These are phyloP conservation scores for Latheticus oryzae DNA, from an alignment of 2,888 invertebrate genomes.

Conservation along the genomic window DNA sequence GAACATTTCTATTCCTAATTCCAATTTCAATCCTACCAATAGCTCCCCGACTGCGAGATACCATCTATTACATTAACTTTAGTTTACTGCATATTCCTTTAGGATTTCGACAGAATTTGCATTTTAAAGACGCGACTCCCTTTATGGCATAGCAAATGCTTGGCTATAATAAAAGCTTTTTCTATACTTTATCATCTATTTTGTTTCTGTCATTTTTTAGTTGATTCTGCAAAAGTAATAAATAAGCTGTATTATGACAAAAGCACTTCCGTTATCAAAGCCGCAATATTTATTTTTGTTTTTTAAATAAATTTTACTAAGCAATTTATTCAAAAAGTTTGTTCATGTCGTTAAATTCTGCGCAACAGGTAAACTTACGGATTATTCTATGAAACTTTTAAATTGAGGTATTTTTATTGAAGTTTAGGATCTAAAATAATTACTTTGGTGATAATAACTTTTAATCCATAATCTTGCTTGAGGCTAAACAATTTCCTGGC, in stretches of 20 bases:
- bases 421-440: no score
- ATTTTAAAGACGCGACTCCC: constrained; percentile 52
- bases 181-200: constrained; percentile 38
- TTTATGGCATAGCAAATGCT: constrained; percentile 48
- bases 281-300: no score
- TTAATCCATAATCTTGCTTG: constrained; percentile 7
- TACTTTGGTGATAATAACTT: constrained; percentile 7
- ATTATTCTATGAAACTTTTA: no score
- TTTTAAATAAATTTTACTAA: no score
- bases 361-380: no score
- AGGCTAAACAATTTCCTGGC: constrained; percentile 4
- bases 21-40: constrained; percentile 55
- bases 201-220: no score
- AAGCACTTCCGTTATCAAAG: no score
- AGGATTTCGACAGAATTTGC: constrained; percentile 55
- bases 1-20: constrained; percentile 55
- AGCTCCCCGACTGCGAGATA: constrained; percentile 54
- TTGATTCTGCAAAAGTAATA: no score
- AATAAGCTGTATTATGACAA: no score
- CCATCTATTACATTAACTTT: constrained; percentile 59
- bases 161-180: constrained; percentile 39
- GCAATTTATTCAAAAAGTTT: no score
- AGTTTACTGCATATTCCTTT: constrained; percentile 58
- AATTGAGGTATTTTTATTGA: no score
- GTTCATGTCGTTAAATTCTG: no score